phyloP scores from a whole-genome alignment of 2,888 invertebrate genomes.

The Auanema sp. region DNA sequence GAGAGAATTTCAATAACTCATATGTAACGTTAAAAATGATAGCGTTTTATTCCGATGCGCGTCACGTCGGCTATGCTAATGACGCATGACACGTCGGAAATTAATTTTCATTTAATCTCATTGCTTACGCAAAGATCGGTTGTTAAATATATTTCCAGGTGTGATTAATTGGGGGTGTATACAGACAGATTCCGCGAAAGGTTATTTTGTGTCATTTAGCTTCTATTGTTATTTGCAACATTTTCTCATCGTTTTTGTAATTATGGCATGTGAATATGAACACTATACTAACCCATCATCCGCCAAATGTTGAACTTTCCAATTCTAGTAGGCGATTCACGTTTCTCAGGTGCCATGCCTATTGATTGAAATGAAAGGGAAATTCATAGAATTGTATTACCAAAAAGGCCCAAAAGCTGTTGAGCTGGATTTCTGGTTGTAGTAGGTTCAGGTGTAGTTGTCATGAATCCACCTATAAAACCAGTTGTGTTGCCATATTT shows the following conservation, averaged over 20 bases:
- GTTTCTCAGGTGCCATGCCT: neutral
- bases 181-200: too few species aligned
- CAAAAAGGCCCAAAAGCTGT: constrained; percentile 15
- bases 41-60: too few species aligned
- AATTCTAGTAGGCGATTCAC: constrained; percentile 6
- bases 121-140: too few species aligned
- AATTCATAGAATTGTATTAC: neutral
- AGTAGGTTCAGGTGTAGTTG: constrained; percentile 8
- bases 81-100: too few species aligned
- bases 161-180: too few species aligned
- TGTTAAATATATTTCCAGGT: too few species aligned
- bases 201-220: too few species aligned
- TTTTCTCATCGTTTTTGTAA: too few species aligned
- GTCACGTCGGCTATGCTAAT: too few species aligned
- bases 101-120: too few species aligned
- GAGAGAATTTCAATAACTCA: neutral
- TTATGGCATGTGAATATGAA: neutral
- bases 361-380: neutral
- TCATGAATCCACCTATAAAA: constrained; percentile 1
- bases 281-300: constrained; percentile 12
- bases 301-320: constrained; percentile 20
- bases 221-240: too few species aligned
- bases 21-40: neutral
- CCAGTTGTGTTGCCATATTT: too few species aligned
- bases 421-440: constrained; percentile 7